These are phyloP conservation scores for Cyaniris semiargus DNA, from an alignment of 2,888 invertebrate species.

Conservation along the genomic window DNA sequence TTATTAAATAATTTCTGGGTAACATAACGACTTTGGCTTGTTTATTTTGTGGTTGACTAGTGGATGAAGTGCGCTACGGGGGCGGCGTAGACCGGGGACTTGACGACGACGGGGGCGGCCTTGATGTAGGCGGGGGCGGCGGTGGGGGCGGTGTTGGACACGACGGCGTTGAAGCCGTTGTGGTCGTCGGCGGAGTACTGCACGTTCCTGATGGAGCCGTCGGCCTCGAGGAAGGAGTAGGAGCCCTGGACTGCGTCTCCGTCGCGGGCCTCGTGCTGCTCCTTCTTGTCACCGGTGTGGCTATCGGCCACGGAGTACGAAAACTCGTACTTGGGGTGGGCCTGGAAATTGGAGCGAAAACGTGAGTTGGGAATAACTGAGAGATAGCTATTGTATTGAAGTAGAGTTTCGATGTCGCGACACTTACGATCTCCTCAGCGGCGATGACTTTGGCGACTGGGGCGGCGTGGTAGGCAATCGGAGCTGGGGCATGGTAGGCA, in stretches of 20 bases:
- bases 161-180: constrained; percentile 63
- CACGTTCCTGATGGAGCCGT: constrained; percentile 73
- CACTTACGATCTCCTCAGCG: constrained; percentile 46
- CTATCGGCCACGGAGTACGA: constrained; percentile 74
- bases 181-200: constrained; percentile 74
- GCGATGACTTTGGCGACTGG: constrained; percentile 43
- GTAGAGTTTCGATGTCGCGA: neutral
- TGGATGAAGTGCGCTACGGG: constrained; percentile 58
- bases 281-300: constrained; percentile 75
- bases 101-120: constrained; percentile 55
- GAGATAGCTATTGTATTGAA: neutral
- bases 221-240: constrained; percentile 74
- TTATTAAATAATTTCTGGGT: neutral
- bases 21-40: constrained; percentile 3
- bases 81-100: constrained; percentile 48
- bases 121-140: constrained; percentile 55
- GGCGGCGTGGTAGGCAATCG: constrained; percentile 44
- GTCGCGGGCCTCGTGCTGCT: constrained; percentile 70
- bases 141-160: constrained; percentile 58
- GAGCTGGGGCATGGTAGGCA: constrained; percentile 50
- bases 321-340: constrained; percentile 65
- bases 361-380: neutral
- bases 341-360: constrained; percentile 41
- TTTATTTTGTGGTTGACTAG: constrained; percentile 20
- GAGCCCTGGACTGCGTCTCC: constrained; percentile 75